These are phyloP conservation scores for Pelochelys cantorii DNA, from an alignment of 2,797 vertebrate species.

Conservation along the genomic window DNA sequence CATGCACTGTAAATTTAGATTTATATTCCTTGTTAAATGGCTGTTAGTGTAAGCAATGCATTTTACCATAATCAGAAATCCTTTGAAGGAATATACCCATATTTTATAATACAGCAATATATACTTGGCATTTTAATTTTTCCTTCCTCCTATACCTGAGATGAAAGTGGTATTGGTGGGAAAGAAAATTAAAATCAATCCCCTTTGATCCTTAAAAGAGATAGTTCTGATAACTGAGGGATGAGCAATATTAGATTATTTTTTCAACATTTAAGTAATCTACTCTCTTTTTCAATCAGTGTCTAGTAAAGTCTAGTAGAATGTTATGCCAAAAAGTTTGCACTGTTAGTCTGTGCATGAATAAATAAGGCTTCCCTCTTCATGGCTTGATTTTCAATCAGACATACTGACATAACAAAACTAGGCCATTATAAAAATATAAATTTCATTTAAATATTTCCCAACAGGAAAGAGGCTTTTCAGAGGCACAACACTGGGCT, in stretches of 20 bases:
- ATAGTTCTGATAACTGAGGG: conserved; percentile 8
- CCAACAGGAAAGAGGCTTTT: conserved; percentile 45
- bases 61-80: conserved; percentile 19
- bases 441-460: conserved; percentile 49
- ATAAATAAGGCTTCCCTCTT: neutral
- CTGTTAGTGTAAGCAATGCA: conserved; percentile 36
- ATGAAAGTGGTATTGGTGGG: neutral
- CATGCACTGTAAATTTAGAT: conserved; percentile 57
- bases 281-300: neutral
- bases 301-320: conserved; percentile 47
- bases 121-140: conserved; percentile 31
- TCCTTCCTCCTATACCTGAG: neutral
- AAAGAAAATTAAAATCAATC: conserved; percentile 31
- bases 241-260: neutral
- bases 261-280: conserved; percentile 9
- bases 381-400: conserved; percentile 37
- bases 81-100: neutral
- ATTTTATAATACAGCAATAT: neutral
- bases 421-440: conserved; percentile 45
- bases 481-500: neutral
- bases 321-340: conserved; percentile 3
- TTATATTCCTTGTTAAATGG: conserved; percentile 36
- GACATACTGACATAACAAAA: conserved; percentile 51
- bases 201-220: neutral
- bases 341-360: neutral